phyloP scores from a whole-genome alignment of 2,797 vertebrate species.

The Rhabdomys pumilio region DNA sequence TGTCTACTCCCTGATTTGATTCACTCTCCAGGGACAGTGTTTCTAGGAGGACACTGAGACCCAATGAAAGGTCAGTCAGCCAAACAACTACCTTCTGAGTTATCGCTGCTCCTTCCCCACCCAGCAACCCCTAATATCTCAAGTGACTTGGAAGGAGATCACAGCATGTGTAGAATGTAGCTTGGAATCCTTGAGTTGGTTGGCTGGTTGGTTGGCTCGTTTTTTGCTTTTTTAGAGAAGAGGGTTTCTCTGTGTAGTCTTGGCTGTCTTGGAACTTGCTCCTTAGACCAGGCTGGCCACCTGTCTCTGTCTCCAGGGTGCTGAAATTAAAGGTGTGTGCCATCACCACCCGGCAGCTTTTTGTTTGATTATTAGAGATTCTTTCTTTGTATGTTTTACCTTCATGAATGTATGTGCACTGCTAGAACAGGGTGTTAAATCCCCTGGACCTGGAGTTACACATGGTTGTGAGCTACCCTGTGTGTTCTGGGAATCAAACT shows the following conservation, averaged over 20 bases:
- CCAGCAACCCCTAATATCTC: background rate
- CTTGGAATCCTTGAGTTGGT: background rate
- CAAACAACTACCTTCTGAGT: background rate
- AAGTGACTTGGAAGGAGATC: background rate
- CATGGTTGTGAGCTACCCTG: too few relatives aligned
- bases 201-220: background rate
- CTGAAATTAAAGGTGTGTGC: background rate
- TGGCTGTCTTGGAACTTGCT: background rate
- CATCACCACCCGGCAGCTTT: background rate
- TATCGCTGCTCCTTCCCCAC: background rate
- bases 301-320: background rate
- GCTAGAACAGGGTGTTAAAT: background rate
- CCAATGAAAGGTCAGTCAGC: background rate
- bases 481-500: background rate
- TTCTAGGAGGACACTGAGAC: background rate
- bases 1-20: background rate
- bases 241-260: background rate
- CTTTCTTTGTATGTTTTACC: background rate
- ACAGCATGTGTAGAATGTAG: background rate
- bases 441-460: background rate
- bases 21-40: background rate
- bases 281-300: background rate
- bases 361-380: background rate
- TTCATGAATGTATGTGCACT: background rate
- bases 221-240: background rate